These are phyloP conservation scores for Agelas oroides DNA, from an alignment of 37 sponge, comb jelly and placozoan species.

Conservation along the genomic window DNA sequence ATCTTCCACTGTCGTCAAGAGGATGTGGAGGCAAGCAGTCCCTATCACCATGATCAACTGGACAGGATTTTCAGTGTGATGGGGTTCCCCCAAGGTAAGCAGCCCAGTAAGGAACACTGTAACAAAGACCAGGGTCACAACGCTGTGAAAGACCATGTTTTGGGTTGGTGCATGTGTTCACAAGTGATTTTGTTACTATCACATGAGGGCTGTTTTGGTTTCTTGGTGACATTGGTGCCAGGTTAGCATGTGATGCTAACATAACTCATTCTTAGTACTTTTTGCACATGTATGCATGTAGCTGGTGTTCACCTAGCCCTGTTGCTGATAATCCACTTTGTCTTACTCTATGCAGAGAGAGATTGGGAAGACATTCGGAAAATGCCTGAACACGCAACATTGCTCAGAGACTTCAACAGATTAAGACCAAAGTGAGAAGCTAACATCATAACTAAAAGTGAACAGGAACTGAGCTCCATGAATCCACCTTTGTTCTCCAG, in stretches of 20 bases:
- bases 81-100: slow-evolving; percentile 86
- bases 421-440: slow-evolving; percentile 52
- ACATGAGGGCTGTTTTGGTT: background rate
- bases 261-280: too few species aligned
- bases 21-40: slow-evolving; percentile 95
- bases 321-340: background rate
- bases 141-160: background rate
- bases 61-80: slow-evolving; percentile 95
- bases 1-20: slow-evolving; percentile 99
- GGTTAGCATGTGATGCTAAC: too few species aligned
- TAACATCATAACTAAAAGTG: background rate
- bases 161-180: background rate
- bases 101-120: too few species aligned
- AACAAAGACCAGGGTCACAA: too few species aligned
- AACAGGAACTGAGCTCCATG: background rate
- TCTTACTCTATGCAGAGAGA: slow-evolving; percentile 58
- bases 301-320: too few species aligned
- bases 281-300: too few species aligned
- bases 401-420: slow-evolving; percentile 86
- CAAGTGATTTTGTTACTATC: background rate
- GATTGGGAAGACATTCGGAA: slow-evolving; percentile 96
- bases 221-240: too few species aligned
- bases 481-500: slow-evolving; percentile 13
- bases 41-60: slow-evolving; percentile 96
- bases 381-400: slow-evolving; percentile 91